Base-by-base conservation (phyloP, 2,888 invertebrate species). In the Formica aserva region DNA sequence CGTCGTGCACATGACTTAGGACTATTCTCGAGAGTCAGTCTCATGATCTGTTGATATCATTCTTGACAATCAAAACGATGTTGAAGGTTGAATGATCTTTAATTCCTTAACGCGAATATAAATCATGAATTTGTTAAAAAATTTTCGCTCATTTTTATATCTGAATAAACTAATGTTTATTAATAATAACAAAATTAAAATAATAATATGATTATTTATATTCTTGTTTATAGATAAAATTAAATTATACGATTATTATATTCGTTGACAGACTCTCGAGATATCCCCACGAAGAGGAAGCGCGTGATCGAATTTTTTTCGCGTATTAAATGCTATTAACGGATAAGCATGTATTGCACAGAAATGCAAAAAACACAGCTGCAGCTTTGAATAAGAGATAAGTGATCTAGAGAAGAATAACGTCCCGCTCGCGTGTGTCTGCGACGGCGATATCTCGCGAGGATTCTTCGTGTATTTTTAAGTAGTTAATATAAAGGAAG, bases 321-420 rank as follows among this genome's bases (percentile, higher is more conserved):
- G 62, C 45, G 52, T 69, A 57, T 60, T 72, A 76, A 57, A 35
- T 69, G 60, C 66, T 85, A 85, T 72, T 82, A 89, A 84, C 11
- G 80, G 13, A 74, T 67, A 57, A 45, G 38, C 86, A 83, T 86
- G 86, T 86, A 78, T 88, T 84, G 85, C 87, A 85, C 86, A 86
- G 86, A 90, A 89, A 89, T 83, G 84, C 87, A 84, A 87, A 88
- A 85, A 82, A 84, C 84, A 87, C 91, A 91, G 91, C 91, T 91
- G 90, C 90, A 93, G 91, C 91, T 90, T 82, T 82, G 87, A 92
- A 92, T 92, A 91, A 32, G 41, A n/a, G 92, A 92, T 92, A 92
- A 66, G 84, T 74, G 85, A 87, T 88, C 72, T 81, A 86, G 80
- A 67, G 83, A 82, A 77, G 62, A 60, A 63, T 84, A 66, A 81